A percentile compares a stretch with the other conserved stretches of the same genome.
Evolutionary conservation across 37 sponge, comb jelly and placozoan species (phyloP).

Genomic region (Chondrilla cf. caribensis): DNA sequence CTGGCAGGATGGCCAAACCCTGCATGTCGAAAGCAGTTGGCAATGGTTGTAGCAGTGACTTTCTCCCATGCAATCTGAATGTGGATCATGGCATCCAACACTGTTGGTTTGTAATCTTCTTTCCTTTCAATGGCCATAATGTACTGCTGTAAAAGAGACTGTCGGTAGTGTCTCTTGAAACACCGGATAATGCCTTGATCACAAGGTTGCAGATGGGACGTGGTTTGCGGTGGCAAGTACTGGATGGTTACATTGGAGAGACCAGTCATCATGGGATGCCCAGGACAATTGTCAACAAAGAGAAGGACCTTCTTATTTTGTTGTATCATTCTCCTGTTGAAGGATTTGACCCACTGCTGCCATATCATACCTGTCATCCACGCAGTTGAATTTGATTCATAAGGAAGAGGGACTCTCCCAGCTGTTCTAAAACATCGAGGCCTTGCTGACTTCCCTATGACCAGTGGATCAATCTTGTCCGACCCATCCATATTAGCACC

Average conservation of each 20-base stretch:
- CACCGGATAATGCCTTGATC: slow-evolving; percentile 15
- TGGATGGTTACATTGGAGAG: slow-evolving; percentile 14
- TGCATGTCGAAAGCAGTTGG: slow-evolving; percentile 35
- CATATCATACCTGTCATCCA: slow-evolving; percentile 8
- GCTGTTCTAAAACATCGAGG: slow-evolving; percentile 24
- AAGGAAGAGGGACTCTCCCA: slow-evolving; percentile 14
- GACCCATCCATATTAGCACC: slow-evolving; percentile 16
- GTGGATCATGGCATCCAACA: slow-evolving; percentile 19
- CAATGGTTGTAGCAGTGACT: slow-evolving; percentile 13
- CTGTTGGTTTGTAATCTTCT: background rate
- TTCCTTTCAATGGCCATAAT: slow-evolving; percentile 20
- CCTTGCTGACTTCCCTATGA: slow-evolving; percentile 28
- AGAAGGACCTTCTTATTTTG: slow-evolving; percentile 4
- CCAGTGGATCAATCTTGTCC: slow-evolving; percentile 19
- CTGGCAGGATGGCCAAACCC: background rate
- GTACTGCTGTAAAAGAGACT: slow-evolving; percentile 15
- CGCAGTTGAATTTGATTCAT: slow-evolving; percentile 16
- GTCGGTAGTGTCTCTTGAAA: slow-evolving; percentile 15
- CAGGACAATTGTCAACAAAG: slow-evolving; percentile 10
- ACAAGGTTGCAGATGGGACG: slow-evolving; percentile 30
- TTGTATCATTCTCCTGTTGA: background rate
- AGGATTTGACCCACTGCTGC: slow-evolving; percentile 8
- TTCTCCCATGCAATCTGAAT: slow-evolving; percentile 9
- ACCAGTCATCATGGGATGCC: background rate
- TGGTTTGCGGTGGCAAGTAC: slow-evolving; percentile 28